These are phyloP conservation scores for Lemur catta DNA, from an alignment of 2,797 vertebrate genomes.

Conservation along the genomic window DNA sequence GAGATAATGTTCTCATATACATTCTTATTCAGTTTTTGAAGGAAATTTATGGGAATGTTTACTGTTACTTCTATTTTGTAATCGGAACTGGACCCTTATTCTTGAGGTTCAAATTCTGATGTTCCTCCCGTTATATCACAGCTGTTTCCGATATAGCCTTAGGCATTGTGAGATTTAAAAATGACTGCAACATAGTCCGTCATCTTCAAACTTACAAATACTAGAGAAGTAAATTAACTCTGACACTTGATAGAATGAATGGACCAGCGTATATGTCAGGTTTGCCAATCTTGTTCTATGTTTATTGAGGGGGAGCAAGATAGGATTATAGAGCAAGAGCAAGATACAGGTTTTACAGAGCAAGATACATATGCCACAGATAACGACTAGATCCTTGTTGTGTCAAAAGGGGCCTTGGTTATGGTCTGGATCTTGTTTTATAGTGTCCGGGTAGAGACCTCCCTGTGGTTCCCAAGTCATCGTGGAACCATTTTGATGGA, in stretches of 20 bases:
- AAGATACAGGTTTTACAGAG: too few species aligned
- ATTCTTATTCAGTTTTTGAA: background rate
- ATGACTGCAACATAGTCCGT: background rate
- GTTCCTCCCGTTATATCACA: background rate
- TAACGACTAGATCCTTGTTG: too few species aligned
- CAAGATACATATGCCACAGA: too few species aligned
- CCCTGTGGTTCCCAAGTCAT: too few species aligned
- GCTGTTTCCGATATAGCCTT: background rate
- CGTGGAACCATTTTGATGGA: too few species aligned
- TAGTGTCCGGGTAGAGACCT: too few species aligned
- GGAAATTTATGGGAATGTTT: background rate
- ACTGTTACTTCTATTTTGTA: background rate
- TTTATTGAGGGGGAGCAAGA: too few species aligned
- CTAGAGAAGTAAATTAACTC: background rate
- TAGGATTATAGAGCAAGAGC: too few species aligned
- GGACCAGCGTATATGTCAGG: background rate
- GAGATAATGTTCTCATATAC: background rate
- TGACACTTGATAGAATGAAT: background rate
- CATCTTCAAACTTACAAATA: background rate
- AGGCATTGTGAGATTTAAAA: background rate
- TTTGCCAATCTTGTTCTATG: too few species aligned
- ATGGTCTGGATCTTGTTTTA: too few species aligned
- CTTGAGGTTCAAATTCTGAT: background rate
- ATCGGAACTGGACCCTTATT: background rate
- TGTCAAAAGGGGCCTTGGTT: too few species aligned